Evolutionary conservation across 2,888 invertebrate genomes (phyloP), one percentile per base, ranked within the genome.

Genomic region (Cecidostiba fungosa): DNA sequence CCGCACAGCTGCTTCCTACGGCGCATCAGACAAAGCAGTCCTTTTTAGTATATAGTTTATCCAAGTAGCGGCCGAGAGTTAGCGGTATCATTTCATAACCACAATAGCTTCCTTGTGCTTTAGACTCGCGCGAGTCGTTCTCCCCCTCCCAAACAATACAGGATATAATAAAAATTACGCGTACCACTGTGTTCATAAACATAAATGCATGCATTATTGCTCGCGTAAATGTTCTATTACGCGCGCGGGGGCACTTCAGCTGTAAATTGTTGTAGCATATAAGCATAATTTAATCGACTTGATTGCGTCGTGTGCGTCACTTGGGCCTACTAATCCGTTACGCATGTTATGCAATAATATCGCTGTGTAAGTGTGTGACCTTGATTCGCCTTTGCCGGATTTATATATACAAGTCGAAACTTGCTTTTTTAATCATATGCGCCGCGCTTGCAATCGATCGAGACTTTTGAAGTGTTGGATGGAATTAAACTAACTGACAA

Each of bases 11-110:
- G 54, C 54, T n/a, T n/a, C 16, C 8, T 26, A 12, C 14, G 66
- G 10, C 54, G 54, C 54, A 59, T 59, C n/a, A 12, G 16, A 66
- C 66, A 66, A 66, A 26, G 73, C 72, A 73, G 43, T 29, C 26
- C 43, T 73, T 73, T 47, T 47, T 47, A 47, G 66, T 66, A 39
- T 39, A 39, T 47, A 47, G 66, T 66, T 70, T 39, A 39, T 70
- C 62, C 23, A 16, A 54, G n/a, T n/a, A n/a, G 5, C 54, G 59
- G 12, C n/a, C n/a, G 62, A 26, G 26, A 66, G 66, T 66, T 66
- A 66, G 66, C 66, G 29, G 66, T 66, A 66, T 66, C 66, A 66
- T 66, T 66, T 29, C 29, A 66, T 66, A 66, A 66, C 69, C 69
- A 32, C 29, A 66, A 26, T 66, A 66, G 66, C 26, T 66, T 66